Evolutionary conservation across 2,113 vertebrate genomes (phyloP), one percentile per base, ranked within the genome.

Genomic region (Dicaeum eximium): DNA sequence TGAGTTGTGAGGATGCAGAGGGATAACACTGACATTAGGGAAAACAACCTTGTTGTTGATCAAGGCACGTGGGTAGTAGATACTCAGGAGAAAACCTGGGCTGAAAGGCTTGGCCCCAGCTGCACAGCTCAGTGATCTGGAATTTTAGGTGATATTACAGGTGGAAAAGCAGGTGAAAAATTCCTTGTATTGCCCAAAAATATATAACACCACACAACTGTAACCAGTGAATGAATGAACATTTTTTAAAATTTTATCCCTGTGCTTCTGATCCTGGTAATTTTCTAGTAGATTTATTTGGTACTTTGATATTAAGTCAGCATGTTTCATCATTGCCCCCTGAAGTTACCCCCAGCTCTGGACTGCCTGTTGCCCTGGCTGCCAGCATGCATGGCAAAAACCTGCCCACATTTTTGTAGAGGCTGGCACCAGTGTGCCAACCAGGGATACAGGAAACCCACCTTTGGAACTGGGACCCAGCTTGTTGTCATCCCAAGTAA

Each of bases 401-500:
- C 4, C 15, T 38, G 21, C 10, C 33, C 37, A 25, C 6, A 4
- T 94, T 97, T 97, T 96, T 90, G 93, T 95, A 95, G 81, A 96
- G 75, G 45, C 31, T 82, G 60, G 44, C 71, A 88, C 86, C 84
- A 84, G 66, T 97, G 94, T 75, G 81, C 7, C 51, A 69, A 17
- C 33, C 86, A 74, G 84, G 96, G 85, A 40, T 93, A 78, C 20
- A 5, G 0, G 4, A 95, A 88, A 86, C 25, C 60, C 42, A 69
- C 45, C 3, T 97, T 98, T 96, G 97, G 96, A 89, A 85, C 86
- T 48, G 97, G 97, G 8, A 97, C 96, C 9, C 7, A 75, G 19
- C 94, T 98, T 40, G 71, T 96, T 35, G 92, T 97, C 27, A 94
- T 18, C 54, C 92, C 90, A 66, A 92, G 96, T 97, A 92, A 96